Evolutionary conservation across 30 jellyfish, hydroid and myxozoan species (phyloP).

Genomic region (Aurelia sp.): DNA sequence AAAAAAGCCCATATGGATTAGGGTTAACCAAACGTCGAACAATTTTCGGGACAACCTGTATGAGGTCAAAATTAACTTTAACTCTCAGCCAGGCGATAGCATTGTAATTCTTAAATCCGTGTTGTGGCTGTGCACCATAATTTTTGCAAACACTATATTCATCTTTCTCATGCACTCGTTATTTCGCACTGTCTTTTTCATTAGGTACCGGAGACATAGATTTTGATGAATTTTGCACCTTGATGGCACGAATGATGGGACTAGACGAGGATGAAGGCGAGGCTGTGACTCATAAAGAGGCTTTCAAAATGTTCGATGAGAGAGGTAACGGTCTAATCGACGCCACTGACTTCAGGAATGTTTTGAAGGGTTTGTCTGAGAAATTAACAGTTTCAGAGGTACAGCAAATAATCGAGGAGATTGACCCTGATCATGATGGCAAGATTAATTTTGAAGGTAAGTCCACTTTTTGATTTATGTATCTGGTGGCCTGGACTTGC

Average conservation of each 20-base stretch:
- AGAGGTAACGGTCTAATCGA: slow-evolving; percentile 44
- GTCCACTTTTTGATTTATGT: background rate
- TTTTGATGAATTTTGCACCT: slow-evolving; percentile 61
- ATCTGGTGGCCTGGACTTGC: no score
- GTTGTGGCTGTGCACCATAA: no score
- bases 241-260: slow-evolving; percentile 74
- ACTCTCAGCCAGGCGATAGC: no score
- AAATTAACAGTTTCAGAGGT: slow-evolving; percentile 29
- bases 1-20: no score
- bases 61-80: no score
- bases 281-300: slow-evolving; percentile 56
- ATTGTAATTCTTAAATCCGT: no score
- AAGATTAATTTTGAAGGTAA: slow-evolving; percentile 42
- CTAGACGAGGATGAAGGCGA: slow-evolving; percentile 42
- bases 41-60: no score
- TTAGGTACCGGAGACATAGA: slow-evolving; percentile 65
- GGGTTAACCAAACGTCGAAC: no score
- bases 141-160: no score
- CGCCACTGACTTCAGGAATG: slow-evolving; percentile 36
- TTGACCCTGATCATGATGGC: slow-evolving; percentile 62
- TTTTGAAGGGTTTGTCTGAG: slow-evolving; percentile 35
- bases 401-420: slow-evolving; percentile 42
- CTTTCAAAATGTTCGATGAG: slow-evolving; percentile 56
- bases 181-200: background rate
- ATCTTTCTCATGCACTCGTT: no score